Evolutionary conservation across 2,797 vertebrate species (phyloP).

Genomic region (Stomatorhinus walkeri): DNA sequence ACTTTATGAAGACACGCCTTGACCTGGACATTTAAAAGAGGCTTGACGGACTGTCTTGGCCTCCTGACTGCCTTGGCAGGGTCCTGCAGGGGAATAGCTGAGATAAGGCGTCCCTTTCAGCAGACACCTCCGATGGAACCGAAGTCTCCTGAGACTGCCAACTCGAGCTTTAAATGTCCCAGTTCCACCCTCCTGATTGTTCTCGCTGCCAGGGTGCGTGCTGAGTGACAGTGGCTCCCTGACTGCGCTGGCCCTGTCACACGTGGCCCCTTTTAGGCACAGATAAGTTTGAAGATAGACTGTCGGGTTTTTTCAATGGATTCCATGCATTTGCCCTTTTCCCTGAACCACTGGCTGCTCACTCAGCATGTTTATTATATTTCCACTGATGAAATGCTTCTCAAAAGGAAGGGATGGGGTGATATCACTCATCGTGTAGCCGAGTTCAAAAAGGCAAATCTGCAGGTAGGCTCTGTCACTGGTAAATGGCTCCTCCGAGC

Average conservation of each 20-base stretch:
- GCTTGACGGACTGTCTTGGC: background rate
- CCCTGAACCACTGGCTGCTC: background rate
- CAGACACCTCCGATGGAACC: background rate
- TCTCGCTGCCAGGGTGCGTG: background rate
- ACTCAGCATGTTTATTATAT: background rate
- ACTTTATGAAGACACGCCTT: background rate
- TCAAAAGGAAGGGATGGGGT: background rate
- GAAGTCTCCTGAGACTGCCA: background rate
- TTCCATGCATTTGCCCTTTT: background rate
- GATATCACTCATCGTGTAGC: background rate
- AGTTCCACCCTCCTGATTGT: background rate
- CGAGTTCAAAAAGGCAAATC: background rate
- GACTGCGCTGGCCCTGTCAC: background rate
- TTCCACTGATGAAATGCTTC: background rate
- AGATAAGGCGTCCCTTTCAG: background rate
- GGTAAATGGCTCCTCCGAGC: background rate
- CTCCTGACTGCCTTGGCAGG: background rate
- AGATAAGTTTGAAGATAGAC: background rate
- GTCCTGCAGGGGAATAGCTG: background rate
- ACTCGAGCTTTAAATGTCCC: background rate
- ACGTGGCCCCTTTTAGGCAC: background rate
- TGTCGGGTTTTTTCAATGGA: background rate
- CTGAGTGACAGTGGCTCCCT: background rate
- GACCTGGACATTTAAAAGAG: background rate
- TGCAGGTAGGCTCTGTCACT: background rate